Conservation (phyloP, 2,797 vertebrate genomes). For the Mormyrops boulengeri region DNA sequence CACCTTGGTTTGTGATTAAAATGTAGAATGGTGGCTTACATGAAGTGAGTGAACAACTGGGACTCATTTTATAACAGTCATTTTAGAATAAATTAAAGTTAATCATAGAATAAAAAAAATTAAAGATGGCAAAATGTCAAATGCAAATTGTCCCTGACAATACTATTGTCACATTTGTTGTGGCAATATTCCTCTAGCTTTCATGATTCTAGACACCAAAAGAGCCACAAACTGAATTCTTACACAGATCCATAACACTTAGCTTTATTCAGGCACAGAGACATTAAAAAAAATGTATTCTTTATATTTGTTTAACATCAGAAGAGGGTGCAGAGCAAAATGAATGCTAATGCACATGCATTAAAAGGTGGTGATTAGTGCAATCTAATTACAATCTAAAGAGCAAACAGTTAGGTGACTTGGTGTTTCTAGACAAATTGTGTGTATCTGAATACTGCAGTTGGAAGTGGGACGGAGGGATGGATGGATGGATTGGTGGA, state of each 20-base stretch:
- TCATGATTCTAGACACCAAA: neutral
- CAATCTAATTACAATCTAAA: neutral
- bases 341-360: neutral
- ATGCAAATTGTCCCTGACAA: neutral
- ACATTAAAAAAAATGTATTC: neutral
- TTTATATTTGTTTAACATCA: neutral
- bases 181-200: neutral
- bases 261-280: neutral
- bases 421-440: neutral
- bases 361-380: neutral
- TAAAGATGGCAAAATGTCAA: neutral
- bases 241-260: neutral
- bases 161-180: neutral
- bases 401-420: neutral
- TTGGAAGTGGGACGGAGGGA: neutral
- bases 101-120: neutral
- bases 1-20: neutral
- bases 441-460: neutral
- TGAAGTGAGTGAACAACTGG: neutral
- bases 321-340: neutral
- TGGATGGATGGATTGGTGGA: neutral
- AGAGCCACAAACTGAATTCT: neutral
- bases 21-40: neutral
- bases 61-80: neutral
- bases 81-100: neutral